These are phyloP conservation scores for Podocnemis expansa DNA, from an alignment of 2,113 vertebrate genomes.

Conservation along the genomic window DNA sequence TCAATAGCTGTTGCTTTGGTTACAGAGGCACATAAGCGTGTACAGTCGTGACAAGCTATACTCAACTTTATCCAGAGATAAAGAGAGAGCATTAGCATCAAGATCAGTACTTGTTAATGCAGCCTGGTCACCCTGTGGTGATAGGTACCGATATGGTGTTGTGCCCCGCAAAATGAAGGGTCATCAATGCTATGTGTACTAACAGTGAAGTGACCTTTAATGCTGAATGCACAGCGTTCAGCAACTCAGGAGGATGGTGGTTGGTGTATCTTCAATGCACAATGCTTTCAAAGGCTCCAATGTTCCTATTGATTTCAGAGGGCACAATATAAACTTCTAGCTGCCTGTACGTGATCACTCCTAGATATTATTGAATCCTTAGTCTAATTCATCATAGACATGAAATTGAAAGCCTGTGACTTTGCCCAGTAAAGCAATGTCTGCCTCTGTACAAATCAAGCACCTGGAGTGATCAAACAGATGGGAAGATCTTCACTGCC, in stretches of 20 bases:
- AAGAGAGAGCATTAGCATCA: conserved; percentile 55
- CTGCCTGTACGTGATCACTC: conserved; percentile 44
- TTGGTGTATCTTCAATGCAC: neutral
- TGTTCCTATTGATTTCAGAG: conserved; percentile 43
- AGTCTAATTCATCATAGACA: neutral
- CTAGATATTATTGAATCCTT: neutral
- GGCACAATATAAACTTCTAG: conserved; percentile 39
- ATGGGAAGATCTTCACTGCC: neutral
- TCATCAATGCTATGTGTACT: neutral
- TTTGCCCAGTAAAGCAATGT: neutral
- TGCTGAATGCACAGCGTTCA: conserved; percentile 20
- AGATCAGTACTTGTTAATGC: conserved; percentile 29
- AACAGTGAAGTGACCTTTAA: conserved; percentile 39
- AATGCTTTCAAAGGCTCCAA: neutral
- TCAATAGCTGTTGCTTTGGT: conserved; percentile 72
- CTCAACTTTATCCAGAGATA: conserved; percentile 52
- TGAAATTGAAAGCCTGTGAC: neutral
- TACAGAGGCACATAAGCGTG: conserved; percentile 53
- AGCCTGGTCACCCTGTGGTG: conserved; percentile 27
- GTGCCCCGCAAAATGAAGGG: neutral
- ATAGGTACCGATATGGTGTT: conserved; percentile 46
- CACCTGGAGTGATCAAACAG: neutral
- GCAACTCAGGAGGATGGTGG: conserved; percentile 6
- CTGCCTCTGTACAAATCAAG: conserved; percentile 14
- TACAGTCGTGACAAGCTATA: conserved; percentile 62